Percentiles rank a stretch among this genome's conserved stretches.
phyloP scores from a whole-genome alignment of 2,797 vertebrate species.

The Chromobotia macracanthus region DNA sequence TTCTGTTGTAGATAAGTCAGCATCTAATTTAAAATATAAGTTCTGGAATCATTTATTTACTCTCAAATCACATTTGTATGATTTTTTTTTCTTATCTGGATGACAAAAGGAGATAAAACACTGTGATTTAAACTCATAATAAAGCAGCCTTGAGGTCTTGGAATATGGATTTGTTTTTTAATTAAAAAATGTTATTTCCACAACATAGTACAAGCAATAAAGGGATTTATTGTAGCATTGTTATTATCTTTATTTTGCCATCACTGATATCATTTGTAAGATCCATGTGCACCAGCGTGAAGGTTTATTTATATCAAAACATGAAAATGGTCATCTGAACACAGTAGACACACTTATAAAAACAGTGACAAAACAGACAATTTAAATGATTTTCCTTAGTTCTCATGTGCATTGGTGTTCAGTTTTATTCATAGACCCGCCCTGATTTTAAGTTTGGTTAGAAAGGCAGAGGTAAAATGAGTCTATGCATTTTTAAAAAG shows the following conservation, averaged over 20 bases:
- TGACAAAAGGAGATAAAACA: too few relatives aligned
- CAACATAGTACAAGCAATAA: conserved; percentile 65
- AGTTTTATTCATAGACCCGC: conserved; percentile 55
- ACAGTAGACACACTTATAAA: conserved; percentile 66
- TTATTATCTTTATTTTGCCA: conserved; percentile 45
- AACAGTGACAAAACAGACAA: conserved; percentile 40
- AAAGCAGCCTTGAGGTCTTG: background rate
- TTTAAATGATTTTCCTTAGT: conserved; percentile 61
- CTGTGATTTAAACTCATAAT: too few relatives aligned
- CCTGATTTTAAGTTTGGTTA: conserved; percentile 54
- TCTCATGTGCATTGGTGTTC: conserved; percentile 62
- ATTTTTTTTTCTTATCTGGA: too few relatives aligned
- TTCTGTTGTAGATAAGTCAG: too few relatives aligned
- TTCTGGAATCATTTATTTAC: too few relatives aligned
- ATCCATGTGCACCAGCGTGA: conserved; percentile 62
- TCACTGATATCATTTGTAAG: conserved; percentile 55
- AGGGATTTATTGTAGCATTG: conserved; percentile 67
- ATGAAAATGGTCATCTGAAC: conserved; percentile 68
- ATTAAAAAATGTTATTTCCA: background rate
- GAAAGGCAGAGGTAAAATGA: conserved; percentile 54
- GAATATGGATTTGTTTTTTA: too few relatives aligned
- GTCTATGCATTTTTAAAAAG: conserved; percentile 64
- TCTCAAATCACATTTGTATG: too few relatives aligned
- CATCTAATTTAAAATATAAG: too few relatives aligned
- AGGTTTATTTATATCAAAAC: conserved; percentile 69